Percentiles rank a stretch among this genome's conserved stretches.
phyloP scores from a whole-genome alignment of 1,140 invertebrate genomes.

The Sesamia nonagrioides region DNA sequence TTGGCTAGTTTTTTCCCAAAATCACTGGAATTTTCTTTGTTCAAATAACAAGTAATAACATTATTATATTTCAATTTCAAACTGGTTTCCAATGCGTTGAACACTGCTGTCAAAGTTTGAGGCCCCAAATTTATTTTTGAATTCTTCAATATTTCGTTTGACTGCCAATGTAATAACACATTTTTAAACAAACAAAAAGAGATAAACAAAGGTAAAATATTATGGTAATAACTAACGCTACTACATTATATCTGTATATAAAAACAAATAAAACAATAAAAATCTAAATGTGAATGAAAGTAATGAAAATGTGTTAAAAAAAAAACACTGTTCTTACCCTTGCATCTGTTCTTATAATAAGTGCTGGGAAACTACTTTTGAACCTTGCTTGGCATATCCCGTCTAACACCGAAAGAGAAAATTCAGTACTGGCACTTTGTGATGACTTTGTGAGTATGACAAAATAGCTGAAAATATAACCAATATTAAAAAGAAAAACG shows the following conservation, averaged over 20 bases:
- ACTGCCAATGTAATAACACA: neutral
- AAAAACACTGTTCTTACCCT: slow-evolving; percentile 35
- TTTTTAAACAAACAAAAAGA: too few species aligned
- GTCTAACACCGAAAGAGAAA: slow-evolving; percentile 46
- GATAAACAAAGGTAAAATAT: too few species aligned
- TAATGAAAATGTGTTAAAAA: too few species aligned
- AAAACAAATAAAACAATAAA: too few species aligned
- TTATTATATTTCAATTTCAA: slow-evolving; percentile 48
- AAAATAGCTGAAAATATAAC: slow-evolving; percentile 54
- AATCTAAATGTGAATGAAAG: too few species aligned
- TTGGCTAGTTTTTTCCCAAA: slow-evolving; percentile 3
- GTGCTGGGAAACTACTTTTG: slow-evolving; percentile 51
- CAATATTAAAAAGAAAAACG: neutral
- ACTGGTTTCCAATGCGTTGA: slow-evolving; percentile 48
- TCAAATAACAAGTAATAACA: neutral
- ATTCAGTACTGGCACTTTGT: slow-evolving; percentile 54
- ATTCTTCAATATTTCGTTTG: neutral
- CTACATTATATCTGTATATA: too few species aligned
- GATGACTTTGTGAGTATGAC: slow-evolving; percentile 48
- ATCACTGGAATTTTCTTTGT: neutral
- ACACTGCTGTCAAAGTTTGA: slow-evolving; percentile 6
- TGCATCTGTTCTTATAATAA: slow-evolving; percentile 42
- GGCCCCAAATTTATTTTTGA: neutral
- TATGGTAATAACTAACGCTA: too few species aligned
- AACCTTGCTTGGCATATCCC: slow-evolving; percentile 53